These are phyloP conservation scores for Arenaria interpres DNA, from an alignment of 2,113 vertebrate genomes.

Conservation along the genomic window DNA sequence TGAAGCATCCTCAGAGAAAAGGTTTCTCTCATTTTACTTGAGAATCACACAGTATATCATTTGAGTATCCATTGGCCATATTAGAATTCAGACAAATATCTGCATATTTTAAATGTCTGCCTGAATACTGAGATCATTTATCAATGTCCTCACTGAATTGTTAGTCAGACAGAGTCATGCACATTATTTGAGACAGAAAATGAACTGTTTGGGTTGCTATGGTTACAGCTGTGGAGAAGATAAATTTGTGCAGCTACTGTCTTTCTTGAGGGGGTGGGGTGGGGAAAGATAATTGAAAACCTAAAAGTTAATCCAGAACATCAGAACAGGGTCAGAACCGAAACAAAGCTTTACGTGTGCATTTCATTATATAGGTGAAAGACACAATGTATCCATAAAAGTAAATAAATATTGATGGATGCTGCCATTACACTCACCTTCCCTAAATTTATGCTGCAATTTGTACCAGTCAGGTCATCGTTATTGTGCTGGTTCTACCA, in stretches of 20 bases:
- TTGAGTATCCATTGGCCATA: constrained; percentile 66
- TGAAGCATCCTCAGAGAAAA: constrained; percentile 56
- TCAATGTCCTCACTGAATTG: constrained; percentile 76
- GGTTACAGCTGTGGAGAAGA: constrained; percentile 63
- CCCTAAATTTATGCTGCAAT: not conserved
- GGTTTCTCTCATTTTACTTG: constrained; percentile 49
- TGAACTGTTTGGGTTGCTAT: constrained; percentile 76
- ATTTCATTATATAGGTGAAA: not conserved
- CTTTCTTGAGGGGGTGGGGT: constrained; percentile 46
- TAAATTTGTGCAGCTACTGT: constrained; percentile 60
- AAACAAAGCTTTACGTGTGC: not conserved
- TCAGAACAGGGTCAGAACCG: not conserved
- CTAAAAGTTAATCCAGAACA: not conserved
- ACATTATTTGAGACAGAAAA: constrained; percentile 75
- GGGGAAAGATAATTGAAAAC: constrained; percentile 34
- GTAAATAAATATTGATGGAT: constrained; percentile 14
- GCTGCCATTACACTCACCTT: not conserved
- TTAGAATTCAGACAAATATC: constrained; percentile 78
- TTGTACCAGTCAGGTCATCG: not conserved
- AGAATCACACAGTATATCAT: constrained; percentile 63
- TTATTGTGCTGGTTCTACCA: not conserved
- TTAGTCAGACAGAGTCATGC: constrained; percentile 68
- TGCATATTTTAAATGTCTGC: constrained; percentile 76
- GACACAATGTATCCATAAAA: not conserved
- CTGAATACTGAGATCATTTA: constrained; percentile 76